Conservation (phyloP, 2,113 vertebrate species). For the Pteronura brasiliensis region DNA sequence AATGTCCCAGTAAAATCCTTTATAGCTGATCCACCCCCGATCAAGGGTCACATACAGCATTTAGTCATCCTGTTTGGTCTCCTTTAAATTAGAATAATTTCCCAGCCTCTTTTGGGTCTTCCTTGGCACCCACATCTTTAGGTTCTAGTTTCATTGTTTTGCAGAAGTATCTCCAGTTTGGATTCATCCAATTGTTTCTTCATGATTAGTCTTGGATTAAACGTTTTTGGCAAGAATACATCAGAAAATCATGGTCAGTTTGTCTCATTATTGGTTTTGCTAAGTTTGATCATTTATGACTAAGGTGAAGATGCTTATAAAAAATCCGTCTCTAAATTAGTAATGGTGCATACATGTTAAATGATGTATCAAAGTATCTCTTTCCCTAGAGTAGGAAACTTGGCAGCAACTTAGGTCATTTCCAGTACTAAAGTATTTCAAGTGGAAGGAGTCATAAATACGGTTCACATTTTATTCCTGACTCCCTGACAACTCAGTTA, state of each 20-base stretch:
- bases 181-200: neutral
- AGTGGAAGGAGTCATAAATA: neutral
- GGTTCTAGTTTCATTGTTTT: neutral
- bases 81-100: slow-evolving; percentile 15
- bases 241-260: neutral
- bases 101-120: neutral
- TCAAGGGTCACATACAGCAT: neutral
- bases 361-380: neutral
- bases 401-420: neutral
- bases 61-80: neutral
- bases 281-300: slow-evolving; percentile 18
- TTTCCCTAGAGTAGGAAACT: neutral
- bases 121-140: neutral
- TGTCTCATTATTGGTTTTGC: neutral
- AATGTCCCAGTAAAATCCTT: neutral
- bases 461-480: neutral
- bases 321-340: slow-evolving; percentile 25
- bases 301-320: slow-evolving; percentile 9
- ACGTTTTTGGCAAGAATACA: slow-evolving; percentile 9
- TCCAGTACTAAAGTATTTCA: neutral
- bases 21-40: neutral
- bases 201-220: neutral
- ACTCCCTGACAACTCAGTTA: neutral
- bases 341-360: slow-evolving; percentile 20
- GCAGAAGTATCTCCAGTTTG: neutral